Percentiles rank a stretch among this genome's conserved stretches.
These are phyloP conservation scores for Sialis lutaria DNA, from an alignment of 2,888 invertebrate genomes.

Conservation along the genomic window DNA sequence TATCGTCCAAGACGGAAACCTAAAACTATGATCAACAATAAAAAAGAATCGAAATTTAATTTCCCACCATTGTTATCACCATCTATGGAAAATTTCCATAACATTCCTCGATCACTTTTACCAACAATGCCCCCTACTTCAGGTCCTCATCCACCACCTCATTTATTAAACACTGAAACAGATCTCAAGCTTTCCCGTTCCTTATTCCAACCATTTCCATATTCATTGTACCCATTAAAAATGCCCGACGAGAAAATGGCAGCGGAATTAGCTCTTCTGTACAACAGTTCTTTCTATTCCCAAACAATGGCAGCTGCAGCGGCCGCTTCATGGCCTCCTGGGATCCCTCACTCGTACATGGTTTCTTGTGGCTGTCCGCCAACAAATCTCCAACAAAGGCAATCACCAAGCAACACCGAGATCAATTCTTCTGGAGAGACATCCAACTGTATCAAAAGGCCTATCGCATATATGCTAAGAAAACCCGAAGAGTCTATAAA, in stretches of 20 bases:
- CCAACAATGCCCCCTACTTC: slow-evolving; percentile 26
- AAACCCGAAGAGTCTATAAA: slow-evolving; percentile 31
- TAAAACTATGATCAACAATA: slow-evolving; percentile 49
- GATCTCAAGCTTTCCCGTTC: slow-evolving; percentile 49
- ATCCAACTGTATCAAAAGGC: slow-evolving; percentile 24
- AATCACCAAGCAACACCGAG: slow-evolving; percentile 21
- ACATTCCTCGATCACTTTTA: slow-evolving; percentile 30
- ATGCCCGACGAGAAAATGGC: slow-evolving; percentile 40
- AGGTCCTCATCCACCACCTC: slow-evolving; percentile 28
- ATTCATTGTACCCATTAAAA: slow-evolving; percentile 44
- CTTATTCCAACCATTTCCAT: slow-evolving; percentile 53
- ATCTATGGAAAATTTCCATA: slow-evolving; percentile 21
- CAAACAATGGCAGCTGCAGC: slow-evolving; percentile 26
- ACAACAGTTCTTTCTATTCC: slow-evolving; percentile 34
- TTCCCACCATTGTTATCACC: slow-evolving; percentile 47
- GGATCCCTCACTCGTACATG: slow-evolving; percentile 21
- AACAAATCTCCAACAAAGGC: slow-evolving; percentile 14
- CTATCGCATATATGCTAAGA: slow-evolving; percentile 44
- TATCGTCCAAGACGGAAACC: slow-evolving; percentile 77
- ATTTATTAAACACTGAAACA: slow-evolving; percentile 30
- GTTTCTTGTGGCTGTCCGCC: slow-evolving; percentile 30
- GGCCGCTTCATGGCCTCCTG: slow-evolving; percentile 22
- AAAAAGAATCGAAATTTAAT: slow-evolving; percentile 60
- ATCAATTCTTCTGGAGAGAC: not conserved
- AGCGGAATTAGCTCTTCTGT: slow-evolving; percentile 50